Evolutionary conservation across 2,113 vertebrate genomes (phyloP).

Genomic region (Cyphomyrus plagiostoma): DNA sequence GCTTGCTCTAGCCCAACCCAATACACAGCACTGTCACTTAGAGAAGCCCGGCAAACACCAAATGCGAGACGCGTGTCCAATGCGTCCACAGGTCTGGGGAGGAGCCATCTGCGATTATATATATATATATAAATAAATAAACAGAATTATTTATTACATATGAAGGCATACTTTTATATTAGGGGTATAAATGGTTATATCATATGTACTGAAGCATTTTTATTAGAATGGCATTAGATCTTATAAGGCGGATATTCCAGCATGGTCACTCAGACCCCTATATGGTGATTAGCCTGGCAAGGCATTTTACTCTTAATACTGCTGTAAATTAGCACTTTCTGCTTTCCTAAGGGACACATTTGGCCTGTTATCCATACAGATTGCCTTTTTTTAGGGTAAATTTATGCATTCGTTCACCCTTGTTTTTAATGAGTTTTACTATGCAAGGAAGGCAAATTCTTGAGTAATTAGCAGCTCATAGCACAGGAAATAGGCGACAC

Average conservation of each 20-base stretch:
- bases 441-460: slow-evolving; percentile 3
- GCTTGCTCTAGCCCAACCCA: not conserved
- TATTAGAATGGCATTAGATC: not conserved
- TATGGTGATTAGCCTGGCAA: not conserved
- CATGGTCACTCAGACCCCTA: not conserved
- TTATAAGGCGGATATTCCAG: not conserved
- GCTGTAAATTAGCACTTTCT: not conserved
- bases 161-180: not conserved
- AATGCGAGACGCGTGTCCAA: not conserved
- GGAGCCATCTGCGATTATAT: not conserved
- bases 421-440: slow-evolving; percentile 6
- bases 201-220: not conserved
- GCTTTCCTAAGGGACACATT: slow-evolving; percentile 1
- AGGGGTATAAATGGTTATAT: not conserved
- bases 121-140: too few species aligned
- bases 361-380: slow-evolving; percentile 11
- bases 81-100: not conserved
- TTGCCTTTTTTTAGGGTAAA: slow-evolving; percentile 5
- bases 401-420: not conserved
- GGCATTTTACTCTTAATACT: not conserved
- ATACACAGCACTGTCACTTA: not conserved
- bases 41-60: too few species aligned
- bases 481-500: not conserved
- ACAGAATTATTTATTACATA: not conserved
- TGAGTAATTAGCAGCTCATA: slow-evolving; percentile 16